Evolutionary conservation across 2,797 vertebrate genomes (phyloP).

Genomic region (Merluccius polli): DNA sequence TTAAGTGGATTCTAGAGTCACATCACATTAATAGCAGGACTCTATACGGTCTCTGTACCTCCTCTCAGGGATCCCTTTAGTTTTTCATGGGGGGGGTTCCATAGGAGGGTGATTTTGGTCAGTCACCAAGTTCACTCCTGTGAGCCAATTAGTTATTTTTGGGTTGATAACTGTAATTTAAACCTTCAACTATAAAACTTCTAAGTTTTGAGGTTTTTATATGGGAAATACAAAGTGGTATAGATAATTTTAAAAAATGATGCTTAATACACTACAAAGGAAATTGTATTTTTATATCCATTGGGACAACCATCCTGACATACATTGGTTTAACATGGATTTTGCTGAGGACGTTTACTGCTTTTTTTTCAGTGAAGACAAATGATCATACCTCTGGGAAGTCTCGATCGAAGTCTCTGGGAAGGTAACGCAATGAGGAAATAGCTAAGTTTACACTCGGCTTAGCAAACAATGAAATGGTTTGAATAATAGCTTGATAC

Average conservation of each 20-base stretch:
- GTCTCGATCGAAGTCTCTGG: too few species aligned
- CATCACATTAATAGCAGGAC: constrained; percentile 63
- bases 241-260: too few species aligned
- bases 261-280: too few species aligned
- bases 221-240: too few species aligned
- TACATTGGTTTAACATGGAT: background rate
- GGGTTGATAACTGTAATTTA: background rate
- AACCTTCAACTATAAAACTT: background rate
- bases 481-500: background rate
- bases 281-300: background rate
- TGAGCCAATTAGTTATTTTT: background rate
- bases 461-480: constrained; percentile 11
- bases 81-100: background rate
- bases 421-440: constrained; percentile 34
- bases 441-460: constrained; percentile 25
- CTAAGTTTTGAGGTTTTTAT: background rate
- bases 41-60: constrained; percentile 57
- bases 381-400: constrained; percentile 33
- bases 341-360: background rate
- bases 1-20: constrained; percentile 74
- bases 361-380: background rate
- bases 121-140: background rate
- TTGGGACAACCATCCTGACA: background rate
- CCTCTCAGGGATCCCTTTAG: constrained; percentile 14
- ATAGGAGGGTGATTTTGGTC: background rate